Base-by-base conservation (phyloP, 2,113 vertebrate genomes). In the Hemicordylus capensis region DNA sequence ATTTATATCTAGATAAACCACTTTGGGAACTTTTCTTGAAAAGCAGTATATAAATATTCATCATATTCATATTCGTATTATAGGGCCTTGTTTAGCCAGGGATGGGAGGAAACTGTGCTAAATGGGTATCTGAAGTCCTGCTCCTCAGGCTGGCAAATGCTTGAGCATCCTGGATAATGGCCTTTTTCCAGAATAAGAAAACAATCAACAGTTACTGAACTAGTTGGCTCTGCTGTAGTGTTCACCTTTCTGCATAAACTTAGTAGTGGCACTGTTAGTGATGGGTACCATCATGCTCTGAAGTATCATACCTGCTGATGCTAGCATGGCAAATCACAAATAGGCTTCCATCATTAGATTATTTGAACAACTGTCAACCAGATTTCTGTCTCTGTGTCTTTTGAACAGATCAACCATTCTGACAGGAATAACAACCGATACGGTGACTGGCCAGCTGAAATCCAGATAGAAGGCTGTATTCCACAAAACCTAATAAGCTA, bases 401-500 rank as follows among this genome's bases (percentile, higher is more conserved):
- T 84, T 51, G 1, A 66, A 58, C 91, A 97, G 97, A 94, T 97
- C 85, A 96, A 96, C 81, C 96, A 97, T 76, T 95, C 91, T 10
- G 85, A 94, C 37, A 1, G 4, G 4, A n/a, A 2, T 0, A 96
- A 64, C 2, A 96, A 96, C 90, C 93, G 93, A 80, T 96, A 96
- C 1, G 0, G 1, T 0, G 95, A 93, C 81, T 97, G 97, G 97
- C 96, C 96, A 14, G 93, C 95, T 14, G 96, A 97, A 95, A 91
- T 96, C 34, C 96, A 96, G 89, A 95, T 97, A 85, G 95, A 97
- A 80, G 96, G 96, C 76, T 97, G 96, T 72, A 83, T 97, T 54
- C 95, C 96, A 3, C 88, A 51, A 85, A 90, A 86, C 28, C 67
- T 89, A 12, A 54, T 10, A 2, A 91, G 86, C 79, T 96, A 74